Evolutionary conservation across 2,113 vertebrate species (phyloP).

Genomic region (Muscicapa adusta): DNA sequence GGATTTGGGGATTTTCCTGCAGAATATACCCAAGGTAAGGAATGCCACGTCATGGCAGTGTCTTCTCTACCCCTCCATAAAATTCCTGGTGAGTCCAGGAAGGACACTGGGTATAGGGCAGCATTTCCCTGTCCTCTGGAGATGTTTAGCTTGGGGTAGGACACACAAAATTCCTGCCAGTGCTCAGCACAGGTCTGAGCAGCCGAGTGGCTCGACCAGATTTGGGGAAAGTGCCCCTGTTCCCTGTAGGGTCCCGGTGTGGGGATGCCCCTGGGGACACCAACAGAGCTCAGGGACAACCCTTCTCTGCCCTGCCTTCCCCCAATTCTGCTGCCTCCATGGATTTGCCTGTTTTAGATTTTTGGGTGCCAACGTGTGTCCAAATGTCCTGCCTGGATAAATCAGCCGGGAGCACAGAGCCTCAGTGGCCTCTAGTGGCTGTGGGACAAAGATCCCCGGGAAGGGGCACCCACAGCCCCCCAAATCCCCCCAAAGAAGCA

Average conservation of each 20-base stretch:
- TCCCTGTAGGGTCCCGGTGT: accelerated
- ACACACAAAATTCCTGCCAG: not conserved
- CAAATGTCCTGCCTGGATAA: not conserved
- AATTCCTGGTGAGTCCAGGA: not conserved
- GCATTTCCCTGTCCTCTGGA: accelerated
- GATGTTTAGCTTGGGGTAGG: accelerated
- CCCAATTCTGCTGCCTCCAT: accelerated
- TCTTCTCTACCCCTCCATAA: not conserved
- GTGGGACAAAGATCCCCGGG: constrained; percentile 19
- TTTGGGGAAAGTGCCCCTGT: not conserved
- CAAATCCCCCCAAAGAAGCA: not conserved
- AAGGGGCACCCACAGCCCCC: not conserved
- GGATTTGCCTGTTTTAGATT: not conserved
- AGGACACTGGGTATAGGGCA: accelerated
- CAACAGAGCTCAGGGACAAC: accelerated
- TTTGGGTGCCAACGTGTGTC: not conserved
- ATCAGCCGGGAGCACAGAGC: not conserved
- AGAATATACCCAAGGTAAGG: not conserved
- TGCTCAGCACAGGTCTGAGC: not conserved
- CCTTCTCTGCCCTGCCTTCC: not conserved
- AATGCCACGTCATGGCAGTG: not conserved
- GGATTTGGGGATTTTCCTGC: not conserved
- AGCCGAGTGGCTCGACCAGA: not conserved
- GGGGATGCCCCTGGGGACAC: not conserved
- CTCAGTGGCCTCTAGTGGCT: constrained; percentile 70